phyloP scores from a whole-genome alignment of 2,113 vertebrate genomes.

The Percina caprodes region DNA sequence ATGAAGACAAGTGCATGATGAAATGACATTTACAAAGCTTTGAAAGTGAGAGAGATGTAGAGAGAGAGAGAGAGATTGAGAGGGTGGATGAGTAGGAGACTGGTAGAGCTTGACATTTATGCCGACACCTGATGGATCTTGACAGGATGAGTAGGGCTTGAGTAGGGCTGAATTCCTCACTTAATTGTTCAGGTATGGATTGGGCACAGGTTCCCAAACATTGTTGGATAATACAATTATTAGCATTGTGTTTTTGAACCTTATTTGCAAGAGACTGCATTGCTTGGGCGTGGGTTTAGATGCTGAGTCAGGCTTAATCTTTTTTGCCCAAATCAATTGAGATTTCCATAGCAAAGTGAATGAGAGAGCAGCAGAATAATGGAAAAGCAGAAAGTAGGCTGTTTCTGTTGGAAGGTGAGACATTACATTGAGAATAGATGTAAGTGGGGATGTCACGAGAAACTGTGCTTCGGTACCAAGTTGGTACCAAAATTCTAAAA shows the following conservation, averaged over 20 bases:
- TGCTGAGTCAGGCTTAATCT: conserved; percentile 61
- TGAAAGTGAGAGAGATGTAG: conserved; percentile 73
- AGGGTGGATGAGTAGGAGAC: conserved; percentile 64
- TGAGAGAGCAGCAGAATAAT: conserved; percentile 54
- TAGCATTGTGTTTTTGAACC: conserved; percentile 34
- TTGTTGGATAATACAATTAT: conserved; percentile 35
- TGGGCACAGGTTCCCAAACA: conserved; percentile 42
- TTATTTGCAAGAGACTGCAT: conserved; percentile 46
- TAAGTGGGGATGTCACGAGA: neutral
- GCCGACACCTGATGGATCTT: conserved; percentile 67
- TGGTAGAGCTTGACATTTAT: conserved; percentile 79
- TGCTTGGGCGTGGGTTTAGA: conserved; percentile 31
- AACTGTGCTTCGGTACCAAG: no score
- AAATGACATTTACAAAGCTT: conserved; percentile 82
- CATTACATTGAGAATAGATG: conserved; percentile 46
- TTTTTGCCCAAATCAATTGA: conserved; percentile 68
- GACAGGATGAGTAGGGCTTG: conserved; percentile 58
- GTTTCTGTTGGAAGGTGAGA: conserved; percentile 50
- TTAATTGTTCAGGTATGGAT: conserved; percentile 58
- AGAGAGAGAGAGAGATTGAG: conserved; percentile 57
- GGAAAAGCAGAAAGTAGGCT: conserved; percentile 54
- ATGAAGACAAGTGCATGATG: conserved; percentile 83
- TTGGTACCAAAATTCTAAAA: no score
- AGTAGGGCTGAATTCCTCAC: conserved; percentile 44
- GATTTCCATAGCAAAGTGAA: conserved; percentile 69